Evolutionary conservation across 2,113 vertebrate species (phyloP).

Genomic region (Leiothrix lutea): DNA sequence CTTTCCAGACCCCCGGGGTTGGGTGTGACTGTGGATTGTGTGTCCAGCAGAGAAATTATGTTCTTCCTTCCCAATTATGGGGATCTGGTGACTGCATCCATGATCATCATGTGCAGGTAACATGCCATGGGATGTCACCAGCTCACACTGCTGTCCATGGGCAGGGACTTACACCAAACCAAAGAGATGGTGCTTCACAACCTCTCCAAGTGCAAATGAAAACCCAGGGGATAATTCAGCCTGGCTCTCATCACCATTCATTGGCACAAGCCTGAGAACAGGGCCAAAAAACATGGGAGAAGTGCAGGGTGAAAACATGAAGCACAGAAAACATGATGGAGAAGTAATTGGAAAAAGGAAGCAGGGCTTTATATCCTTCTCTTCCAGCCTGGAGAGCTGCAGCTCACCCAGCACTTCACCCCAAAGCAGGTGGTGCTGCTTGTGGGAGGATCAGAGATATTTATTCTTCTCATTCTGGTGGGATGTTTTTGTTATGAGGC

Average conservation of each 20-base stretch:
- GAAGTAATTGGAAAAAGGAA: neutral
- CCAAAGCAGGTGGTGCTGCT: neutral
- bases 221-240: neutral
- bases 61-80: fast-evolving
- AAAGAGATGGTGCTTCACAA: neutral
- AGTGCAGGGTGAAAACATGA: neutral
- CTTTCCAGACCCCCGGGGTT: neutral
- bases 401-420: fast-evolving
- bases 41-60: neutral
- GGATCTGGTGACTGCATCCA: neutral
- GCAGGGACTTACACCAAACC: neutral
- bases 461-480: neutral
- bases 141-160: neutral
- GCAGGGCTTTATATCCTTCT: neutral
- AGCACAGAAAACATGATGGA: neutral
- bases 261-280: neutral
- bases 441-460: neutral
- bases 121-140: fast-evolving
- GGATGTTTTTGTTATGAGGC: neutral
- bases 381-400: neutral
- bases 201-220: neutral
- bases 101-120: fast-evolving
- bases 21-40: fast-evolving
- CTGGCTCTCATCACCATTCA: fast-evolving
- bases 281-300: neutral